Evolutionary conservation across 2,888 invertebrate species (phyloP).

Genomic region (Eucriotettix oculatus): DNA sequence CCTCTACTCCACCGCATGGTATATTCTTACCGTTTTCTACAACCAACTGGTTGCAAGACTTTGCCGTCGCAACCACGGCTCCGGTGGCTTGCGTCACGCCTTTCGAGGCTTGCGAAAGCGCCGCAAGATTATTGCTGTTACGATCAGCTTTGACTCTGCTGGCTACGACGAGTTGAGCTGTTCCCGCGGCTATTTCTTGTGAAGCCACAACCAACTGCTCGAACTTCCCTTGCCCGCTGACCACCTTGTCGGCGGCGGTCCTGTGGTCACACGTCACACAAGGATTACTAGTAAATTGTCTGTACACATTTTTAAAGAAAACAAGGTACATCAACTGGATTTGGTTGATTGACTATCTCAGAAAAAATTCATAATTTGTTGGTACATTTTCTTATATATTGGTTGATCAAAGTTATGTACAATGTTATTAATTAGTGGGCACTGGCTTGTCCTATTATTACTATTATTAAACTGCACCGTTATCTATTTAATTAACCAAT

Average conservation of each 20-base stretch:
- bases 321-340: neutral
- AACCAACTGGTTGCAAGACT: constrained; percentile 70
- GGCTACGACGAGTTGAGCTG: constrained; percentile 93
- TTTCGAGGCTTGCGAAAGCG: constrained; percentile 70
- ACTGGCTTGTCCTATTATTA: no score
- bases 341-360: no score
- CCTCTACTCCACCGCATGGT: no score
- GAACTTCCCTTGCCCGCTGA: constrained; percentile 67
- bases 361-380: no score
- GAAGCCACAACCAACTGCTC: constrained; percentile 92
- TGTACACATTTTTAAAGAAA: neutral
- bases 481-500: no score
- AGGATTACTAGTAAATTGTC: neutral
- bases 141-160: constrained; percentile 89
- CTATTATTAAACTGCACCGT: no score
- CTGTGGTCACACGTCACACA: constrained; percentile 27
- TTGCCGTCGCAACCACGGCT: constrained; percentile 83
- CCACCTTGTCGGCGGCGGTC: constrained; percentile 82
- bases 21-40: constrained; percentile 52
- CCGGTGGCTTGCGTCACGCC: constrained; percentile 83
- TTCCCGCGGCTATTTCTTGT: constrained; percentile 89
- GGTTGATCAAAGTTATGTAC: no score
- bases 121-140: constrained; percentile 58
- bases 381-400: no score
- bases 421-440: no score